Base-by-base conservation (phyloP, 2,113 vertebrate genomes). In the Galeopterus variegatus region DNA sequence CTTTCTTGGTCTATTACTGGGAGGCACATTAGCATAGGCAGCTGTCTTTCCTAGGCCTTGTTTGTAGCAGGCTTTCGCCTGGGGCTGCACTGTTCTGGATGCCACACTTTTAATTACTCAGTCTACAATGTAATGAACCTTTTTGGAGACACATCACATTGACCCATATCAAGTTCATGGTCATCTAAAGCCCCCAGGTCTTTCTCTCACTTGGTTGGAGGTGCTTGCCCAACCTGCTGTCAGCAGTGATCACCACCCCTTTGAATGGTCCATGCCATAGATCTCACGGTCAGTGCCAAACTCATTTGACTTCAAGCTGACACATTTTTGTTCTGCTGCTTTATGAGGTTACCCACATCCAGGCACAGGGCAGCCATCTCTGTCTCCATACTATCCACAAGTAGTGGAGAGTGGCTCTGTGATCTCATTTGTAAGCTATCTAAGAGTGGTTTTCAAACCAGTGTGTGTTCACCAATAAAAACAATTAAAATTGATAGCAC, bases 241-340 rank as follows among this genome's bases (percentile, higher is more conserved):
- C 31, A 80, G 83, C 70, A 17, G 17, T 4, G 7, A 80, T 10
- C 7, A 12, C 17, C 7, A 6, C 10, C n/a, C 3, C 64, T 36
- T 73, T 80, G 52, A 21, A 76, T 2, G 56, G 24, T 54, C 41
- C 7, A 18, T 50, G 60, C 9, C 33, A 54, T 0, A 0, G 33
- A 86, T 17, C 50, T 77, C 52, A 23, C 50, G 41, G 33, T 60
- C 80, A 87, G 3, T 13, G 11, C 10, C 45, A 92, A 75, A 67
- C 4, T 60, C 84, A 92, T 52, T 65, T 90, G 88, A 69, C 31
- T 90, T 69, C 18, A 33, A 93, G 28, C 14, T 88, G 36, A 94
- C 23, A 85, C 3, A 73, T 67, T 54, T 93, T 62, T 79, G 36
- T 54, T 69, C 45, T 88, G 77, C 45, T 33, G 83, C 19, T 94